Base-by-base conservation (phyloP, 2,113 vertebrate genomes). In the Monopterus albus region DNA sequence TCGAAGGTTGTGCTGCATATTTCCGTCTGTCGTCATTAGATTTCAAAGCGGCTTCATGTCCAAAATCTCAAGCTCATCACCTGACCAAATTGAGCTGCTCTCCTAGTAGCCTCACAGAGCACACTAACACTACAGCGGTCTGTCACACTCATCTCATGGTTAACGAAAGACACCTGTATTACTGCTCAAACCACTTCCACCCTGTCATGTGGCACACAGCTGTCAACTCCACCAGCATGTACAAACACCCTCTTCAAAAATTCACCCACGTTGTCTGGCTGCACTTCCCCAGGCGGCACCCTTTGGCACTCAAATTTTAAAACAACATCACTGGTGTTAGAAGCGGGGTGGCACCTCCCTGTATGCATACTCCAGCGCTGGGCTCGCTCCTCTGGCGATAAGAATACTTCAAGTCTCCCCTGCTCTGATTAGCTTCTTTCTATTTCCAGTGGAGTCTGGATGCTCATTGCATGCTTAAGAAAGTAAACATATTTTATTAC, bases 301-400 rank as follows among this genome's bases (percentile, higher is more conserved):
- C 14, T 61, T 31, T 55, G 47, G 29, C 39, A 43, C 25, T 55
- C 17, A 38, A 63, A 67, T 14, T 40, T 26, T 55, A 18, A 70
- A 63, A 65, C 53, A 68, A 49, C 42, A 64, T 47, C 1, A 3
- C 43, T 69, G 61, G 73, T 38, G 26, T 45, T 64, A 28, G 28
- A 55, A 45, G 58, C 49, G 45, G 70, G 65, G 80, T 25, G 71
- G 61, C 75, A 40, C 62, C 55, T 59, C 63, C 31, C 46, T 39
- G 61, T 76, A 55, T 43, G 33, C 28, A 36, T 39, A 45, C 28
- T 43, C n/a, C 56, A 31, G 49, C 55, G 13, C 66, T 35, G 33
- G 4, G 57, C 45, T 58, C 2, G 21, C 47, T 23, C 17, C 13
- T 65, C 31, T 66, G 50, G n/a, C n/a, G n/a, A n/a, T 13, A 6